phyloP scores from a whole-genome alignment of 1,140 invertebrate genomes.

The Leptonema lineaticorne region DNA sequence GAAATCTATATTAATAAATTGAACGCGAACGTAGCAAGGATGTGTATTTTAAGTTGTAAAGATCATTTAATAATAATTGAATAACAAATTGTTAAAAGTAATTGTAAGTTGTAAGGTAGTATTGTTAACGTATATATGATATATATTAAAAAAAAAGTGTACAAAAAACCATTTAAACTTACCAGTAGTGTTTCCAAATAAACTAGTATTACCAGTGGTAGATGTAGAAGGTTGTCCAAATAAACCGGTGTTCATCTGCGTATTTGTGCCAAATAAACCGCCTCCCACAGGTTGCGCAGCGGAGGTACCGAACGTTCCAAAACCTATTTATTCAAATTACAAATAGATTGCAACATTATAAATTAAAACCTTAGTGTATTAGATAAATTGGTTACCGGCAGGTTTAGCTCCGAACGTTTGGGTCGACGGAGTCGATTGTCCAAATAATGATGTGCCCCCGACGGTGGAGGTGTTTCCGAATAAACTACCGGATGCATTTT shows the following conservation, averaged over 20 bases:
- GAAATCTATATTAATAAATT: too few relatives aligned
- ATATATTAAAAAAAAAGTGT: too few relatives aligned
- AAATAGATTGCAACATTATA: not conserved
- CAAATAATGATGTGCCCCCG: constrained; percentile 46
- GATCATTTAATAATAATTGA: too few relatives aligned
- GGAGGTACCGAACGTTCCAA: constrained; percentile 54
- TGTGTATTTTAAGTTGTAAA: too few relatives aligned
- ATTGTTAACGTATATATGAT: too few relatives aligned
- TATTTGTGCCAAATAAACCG: constrained; percentile 59
- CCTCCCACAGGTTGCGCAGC: constrained; percentile 49
- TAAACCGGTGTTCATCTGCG: constrained; percentile 49
- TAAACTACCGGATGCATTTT: constrained; percentile 46
- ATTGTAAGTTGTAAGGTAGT: too few relatives aligned
- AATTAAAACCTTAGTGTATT: not conserved
- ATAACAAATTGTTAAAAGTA: too few relatives aligned
- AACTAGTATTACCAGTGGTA: constrained; percentile 52
- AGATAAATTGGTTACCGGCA: constrained; percentile 46
- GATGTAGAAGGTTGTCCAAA: constrained; percentile 65
- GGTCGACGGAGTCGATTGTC: constrained; percentile 45
- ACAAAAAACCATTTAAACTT: not conserved
- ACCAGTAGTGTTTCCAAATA: constrained; percentile 62
- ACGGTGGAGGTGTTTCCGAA: constrained; percentile 49
- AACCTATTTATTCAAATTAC: constrained; percentile 18
- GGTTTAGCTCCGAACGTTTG: constrained; percentile 63
- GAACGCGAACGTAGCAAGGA: too few relatives aligned